Conservation (phyloP, 2,113 vertebrate species). For the Grallaria varia region DNA sequence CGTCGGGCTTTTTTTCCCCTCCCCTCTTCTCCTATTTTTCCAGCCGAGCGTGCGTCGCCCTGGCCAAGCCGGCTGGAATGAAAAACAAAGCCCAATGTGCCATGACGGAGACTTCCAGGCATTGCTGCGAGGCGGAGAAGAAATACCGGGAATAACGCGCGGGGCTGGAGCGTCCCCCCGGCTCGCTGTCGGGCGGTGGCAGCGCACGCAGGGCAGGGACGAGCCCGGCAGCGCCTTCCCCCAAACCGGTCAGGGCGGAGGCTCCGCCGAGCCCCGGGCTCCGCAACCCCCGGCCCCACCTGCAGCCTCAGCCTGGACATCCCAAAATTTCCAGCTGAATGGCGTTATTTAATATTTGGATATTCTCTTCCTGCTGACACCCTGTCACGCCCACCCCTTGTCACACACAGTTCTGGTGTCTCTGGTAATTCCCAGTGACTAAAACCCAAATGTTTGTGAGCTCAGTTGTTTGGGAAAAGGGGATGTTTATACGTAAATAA, state of each 20-base stretch:
- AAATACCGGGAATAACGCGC: not conserved
- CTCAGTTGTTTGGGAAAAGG: not conserved
- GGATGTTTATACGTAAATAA: not conserved
- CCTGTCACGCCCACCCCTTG: fast-evolving
- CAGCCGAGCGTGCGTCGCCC: not conserved
- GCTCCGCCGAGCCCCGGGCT: not conserved
- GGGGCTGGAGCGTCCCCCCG: not conserved
- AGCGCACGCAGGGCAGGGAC: fast-evolving
- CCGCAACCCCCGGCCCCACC: fast-evolving
- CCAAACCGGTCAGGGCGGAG: fast-evolving
- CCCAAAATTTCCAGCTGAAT: no score
- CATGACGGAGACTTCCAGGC: not conserved
- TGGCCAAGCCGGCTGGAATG: not conserved
- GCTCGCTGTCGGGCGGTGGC: not conserved
- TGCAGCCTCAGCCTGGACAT: fast-evolving
- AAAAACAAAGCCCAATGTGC: not conserved
- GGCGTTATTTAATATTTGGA: no score
- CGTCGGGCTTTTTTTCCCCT: not conserved
- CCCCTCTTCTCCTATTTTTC: not conserved
- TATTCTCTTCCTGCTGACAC: not conserved
- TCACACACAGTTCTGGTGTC: fast-evolving
- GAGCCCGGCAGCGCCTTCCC: not conserved
- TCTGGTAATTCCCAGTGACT: not conserved
- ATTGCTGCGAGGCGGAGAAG: not conserved
- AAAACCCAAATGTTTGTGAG: not conserved